Conservation (phyloP, 2,113 vertebrate species). For the Rhinolophus ferrumequinum region DNA sequence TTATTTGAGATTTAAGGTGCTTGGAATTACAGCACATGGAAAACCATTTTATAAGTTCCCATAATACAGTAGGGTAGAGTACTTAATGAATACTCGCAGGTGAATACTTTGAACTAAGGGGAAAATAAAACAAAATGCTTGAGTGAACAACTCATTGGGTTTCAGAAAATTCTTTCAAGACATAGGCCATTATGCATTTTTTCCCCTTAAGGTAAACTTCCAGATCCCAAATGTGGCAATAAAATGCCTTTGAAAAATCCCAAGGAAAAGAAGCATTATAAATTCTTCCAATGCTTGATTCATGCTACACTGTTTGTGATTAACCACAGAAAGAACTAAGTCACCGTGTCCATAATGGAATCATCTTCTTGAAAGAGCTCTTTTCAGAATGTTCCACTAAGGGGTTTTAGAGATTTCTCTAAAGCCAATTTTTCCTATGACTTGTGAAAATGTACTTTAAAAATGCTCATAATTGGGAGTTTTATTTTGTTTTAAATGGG, state of each 20-base stretch:
- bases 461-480: background rate
- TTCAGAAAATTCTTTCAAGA: slow-evolving; percentile 33
- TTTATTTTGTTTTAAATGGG: background rate
- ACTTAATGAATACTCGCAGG: background rate
- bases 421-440: background rate
- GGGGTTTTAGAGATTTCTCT: background rate
- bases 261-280: background rate
- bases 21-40: background rate
- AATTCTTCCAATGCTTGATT: background rate
- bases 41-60: background rate
- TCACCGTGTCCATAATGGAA: background rate
- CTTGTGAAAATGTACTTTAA: slow-evolving; percentile 15
- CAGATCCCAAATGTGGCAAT: background rate
- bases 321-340: slow-evolving; percentile 21
- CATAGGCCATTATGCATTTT: background rate
- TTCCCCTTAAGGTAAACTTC: background rate
- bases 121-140: slow-evolving; percentile 16
- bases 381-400: background rate
- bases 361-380: background rate
- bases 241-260: slow-evolving; percentile 23
- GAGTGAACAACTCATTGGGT: background rate
- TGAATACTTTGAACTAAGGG: background rate
- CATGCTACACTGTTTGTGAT: background rate
- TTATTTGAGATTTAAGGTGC: background rate
- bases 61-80: background rate